Base-by-base conservation (phyloP, 2,113 vertebrate species). In the Casuarius casuarius region DNA sequence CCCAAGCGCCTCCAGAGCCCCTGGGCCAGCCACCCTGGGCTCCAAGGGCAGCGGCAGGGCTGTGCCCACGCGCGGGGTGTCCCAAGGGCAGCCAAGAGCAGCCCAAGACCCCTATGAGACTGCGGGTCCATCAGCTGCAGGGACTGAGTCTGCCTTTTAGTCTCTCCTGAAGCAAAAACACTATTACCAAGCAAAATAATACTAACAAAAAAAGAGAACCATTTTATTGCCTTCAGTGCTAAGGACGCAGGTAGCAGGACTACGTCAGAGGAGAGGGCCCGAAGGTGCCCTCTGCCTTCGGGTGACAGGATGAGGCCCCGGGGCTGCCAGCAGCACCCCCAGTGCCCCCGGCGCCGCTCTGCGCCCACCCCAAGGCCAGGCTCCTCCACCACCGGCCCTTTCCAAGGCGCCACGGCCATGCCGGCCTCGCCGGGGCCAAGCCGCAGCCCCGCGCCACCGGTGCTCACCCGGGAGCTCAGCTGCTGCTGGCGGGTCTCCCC, bases 151-250 rank as follows among this genome's bases (percentile, higher is more conserved):
- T 8, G 5, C 40, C n/a, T n/a, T 26, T 33, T 44, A 33, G 20
- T 17, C 10, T 29, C 93, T 6, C 42, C n/a, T 51, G 7, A 73
- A 62, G 40, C 15, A 62, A 58, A 46, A 72, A 17, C 7, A 14
- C 20, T 28, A 82, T 40, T 25, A 92, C 44, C 28, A 61, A 91
- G 15, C 26, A 61, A 56, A 83, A 18, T 3, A 86, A 35, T 74
- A 78, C 35, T 59, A 95, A 96, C 94, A 31, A 97, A 97, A 95
- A 94, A 95, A 95, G 90, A 86, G 72, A 88, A 77, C 59, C 72
- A 52, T 71, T 97, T 97, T 97, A 97, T 96, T 97, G 93, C 81
- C 94, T 89, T 95, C 93, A 91, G 91, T 82, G 83, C 73, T 84
- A 83, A 83, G 79, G 78, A 83, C 71, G 82, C 21, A 72, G 73